Evolutionary conservation across 2,888 invertebrate species (phyloP).

Genomic region (Trichogramma evanescens): DNA sequence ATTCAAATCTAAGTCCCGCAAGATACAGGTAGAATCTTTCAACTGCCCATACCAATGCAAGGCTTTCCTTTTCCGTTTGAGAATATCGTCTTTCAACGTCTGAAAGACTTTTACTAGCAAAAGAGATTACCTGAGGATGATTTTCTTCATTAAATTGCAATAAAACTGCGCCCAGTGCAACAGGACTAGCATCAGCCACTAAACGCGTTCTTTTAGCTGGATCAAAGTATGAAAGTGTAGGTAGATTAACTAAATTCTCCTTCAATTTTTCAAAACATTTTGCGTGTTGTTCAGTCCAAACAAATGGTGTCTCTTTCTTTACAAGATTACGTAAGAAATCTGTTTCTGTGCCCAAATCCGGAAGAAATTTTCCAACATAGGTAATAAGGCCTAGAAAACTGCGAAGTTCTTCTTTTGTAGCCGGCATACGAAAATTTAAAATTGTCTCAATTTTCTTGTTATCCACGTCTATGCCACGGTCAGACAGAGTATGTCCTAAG

Average conservation of each 20-base stretch:
- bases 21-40: slow-evolving; percentile 39
- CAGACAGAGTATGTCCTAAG: slow-evolving; percentile 28
- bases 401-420: slow-evolving; percentile 13
- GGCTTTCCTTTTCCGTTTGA: slow-evolving; percentile 28
- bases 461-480: background rate
- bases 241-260: slow-evolving; percentile 11
- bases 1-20: slow-evolving; percentile 39
- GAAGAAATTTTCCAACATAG: slow-evolving; percentile 30
- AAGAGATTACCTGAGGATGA: slow-evolving; percentile 36
- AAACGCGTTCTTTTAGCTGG: slow-evolving; percentile 30
- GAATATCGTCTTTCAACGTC: slow-evolving; percentile 34
- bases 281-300: slow-evolving; percentile 3
- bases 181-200: slow-evolving; percentile 38
- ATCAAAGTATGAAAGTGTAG: slow-evolving; percentile 33
- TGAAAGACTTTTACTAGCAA: slow-evolving; percentile 39
- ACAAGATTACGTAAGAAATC: slow-evolving; percentile 24
- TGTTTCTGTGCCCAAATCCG: slow-evolving; percentile 25
- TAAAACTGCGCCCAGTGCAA: slow-evolving; percentile 34
- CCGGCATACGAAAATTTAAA: slow-evolving; percentile 8
- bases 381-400: slow-evolving; percentile 21
- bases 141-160: slow-evolving; percentile 26
- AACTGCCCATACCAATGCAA: slow-evolving; percentile 25
- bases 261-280: slow-evolving; percentile 12
- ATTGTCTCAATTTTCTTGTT: slow-evolving; percentile 11
- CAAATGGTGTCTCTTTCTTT: slow-evolving; percentile 29